Evolutionary conservation across 1,140 invertebrate genomes (phyloP), one percentile per base, ranked within the genome.

Genomic region (Chironomus tepperi): DNA sequence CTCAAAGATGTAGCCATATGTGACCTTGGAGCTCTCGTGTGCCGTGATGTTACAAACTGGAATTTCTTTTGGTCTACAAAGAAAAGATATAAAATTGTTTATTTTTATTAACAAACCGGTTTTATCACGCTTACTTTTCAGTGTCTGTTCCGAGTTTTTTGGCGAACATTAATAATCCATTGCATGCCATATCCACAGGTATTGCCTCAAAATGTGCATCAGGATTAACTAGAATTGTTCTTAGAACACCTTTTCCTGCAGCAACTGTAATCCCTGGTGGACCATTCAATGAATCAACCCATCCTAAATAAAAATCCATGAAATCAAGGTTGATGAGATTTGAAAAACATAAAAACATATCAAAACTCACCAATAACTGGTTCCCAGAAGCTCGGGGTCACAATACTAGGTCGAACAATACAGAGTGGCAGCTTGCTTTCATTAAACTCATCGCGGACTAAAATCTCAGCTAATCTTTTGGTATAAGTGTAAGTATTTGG

Each of bases 211-310:
- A 93, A 74, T 79, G 79, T 74, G 76, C 73, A 65, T 79, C 77
- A 7, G 82, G 85, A 78, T 91, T 88, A 77, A 93, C 93, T 75
- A 91, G 86, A 90, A 97, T 93, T 1, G 90, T 91, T 5, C 93
- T 85, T 72, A 97, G 89, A 8, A 96, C 89, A n/a, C 94, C 94
- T 83, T 95, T 96, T 2, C 92, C 93, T 24, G 87, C 90, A 0
- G 88, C 91, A 43, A 82, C 80, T 78, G 81, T 81, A 0, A 82
- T 77, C 7, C 81, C 81, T 9, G 79, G 80, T 6, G 81, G 81
- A n/a, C 95, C 95, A 83, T 97, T 97, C 10, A 96, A 85, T 81
- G 91, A 97, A 80, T 98, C 96, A 70, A 97, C 94, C 64, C 18
- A 67, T 1, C 18, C n/a, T 67, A 12, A 7, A 7, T 3, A 12